These are phyloP conservation scores for Chrysemys picta DNA, from an alignment of 2,113 vertebrate genomes.

Conservation along the genomic window DNA sequence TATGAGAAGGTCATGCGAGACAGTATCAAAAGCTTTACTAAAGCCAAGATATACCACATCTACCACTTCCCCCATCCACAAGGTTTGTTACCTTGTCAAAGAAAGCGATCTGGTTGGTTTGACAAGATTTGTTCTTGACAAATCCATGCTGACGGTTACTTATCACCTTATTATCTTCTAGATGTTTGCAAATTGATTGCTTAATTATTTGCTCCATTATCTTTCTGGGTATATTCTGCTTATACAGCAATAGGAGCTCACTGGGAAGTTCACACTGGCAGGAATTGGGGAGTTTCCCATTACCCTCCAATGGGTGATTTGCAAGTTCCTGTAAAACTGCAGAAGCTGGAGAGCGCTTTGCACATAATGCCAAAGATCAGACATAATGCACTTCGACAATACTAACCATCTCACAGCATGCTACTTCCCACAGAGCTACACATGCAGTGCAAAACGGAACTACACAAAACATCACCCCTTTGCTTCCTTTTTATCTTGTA, in stretches of 20 bases:
- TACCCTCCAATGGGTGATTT: not conserved
- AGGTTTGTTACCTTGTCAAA: too few species aligned
- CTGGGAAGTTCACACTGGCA: not conserved
- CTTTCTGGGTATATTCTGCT: too few species aligned
- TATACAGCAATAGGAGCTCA: rapidly evolving
- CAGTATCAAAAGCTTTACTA: too few species aligned
- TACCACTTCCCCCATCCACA: too few species aligned
- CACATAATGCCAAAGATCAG: rapidly evolving
- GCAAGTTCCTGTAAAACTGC: not conserved
- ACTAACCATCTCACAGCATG: not conserved
- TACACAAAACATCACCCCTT: not conserved
- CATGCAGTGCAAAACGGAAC: not conserved
- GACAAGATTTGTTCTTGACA: too few species aligned
- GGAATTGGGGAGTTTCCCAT: not conserved
- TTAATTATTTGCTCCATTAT: too few species aligned
- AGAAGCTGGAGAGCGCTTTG: rapidly evolving
- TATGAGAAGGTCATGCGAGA: too few species aligned
- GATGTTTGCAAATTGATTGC: too few species aligned
- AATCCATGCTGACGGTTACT: too few species aligned
- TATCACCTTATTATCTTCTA: too few species aligned
- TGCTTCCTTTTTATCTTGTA: not conserved
- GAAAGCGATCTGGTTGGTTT: too few species aligned
- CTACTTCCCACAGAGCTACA: not conserved
- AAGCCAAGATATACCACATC: too few species aligned
- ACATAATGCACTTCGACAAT: rapidly evolving